These are phyloP conservation scores for Nasonovia ribisnigri DNA, from an alignment of 2,888 invertebrate species.

Conservation along the genomic window DNA sequence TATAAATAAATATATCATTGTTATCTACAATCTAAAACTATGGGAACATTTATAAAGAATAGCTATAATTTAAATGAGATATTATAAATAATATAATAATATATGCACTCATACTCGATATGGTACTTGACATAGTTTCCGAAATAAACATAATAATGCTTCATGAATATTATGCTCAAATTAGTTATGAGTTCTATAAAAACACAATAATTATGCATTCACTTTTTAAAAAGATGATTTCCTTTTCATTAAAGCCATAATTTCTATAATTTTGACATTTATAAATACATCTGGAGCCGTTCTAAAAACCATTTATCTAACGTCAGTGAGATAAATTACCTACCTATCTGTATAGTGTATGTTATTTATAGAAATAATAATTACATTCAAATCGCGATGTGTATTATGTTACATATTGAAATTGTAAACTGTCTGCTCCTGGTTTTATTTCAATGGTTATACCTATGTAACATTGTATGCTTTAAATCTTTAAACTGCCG, in stretches of 20 bases:
- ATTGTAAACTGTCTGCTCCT: background rate
- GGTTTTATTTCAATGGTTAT: background rate
- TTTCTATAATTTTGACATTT: background rate
- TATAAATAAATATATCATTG: conserved; percentile 3
- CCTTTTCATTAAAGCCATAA: background rate
- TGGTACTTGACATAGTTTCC: conserved; percentile 40
- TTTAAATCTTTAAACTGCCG: background rate
- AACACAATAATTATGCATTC: background rate
- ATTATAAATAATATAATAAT: conserved; percentile 8
- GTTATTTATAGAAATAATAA: background rate
- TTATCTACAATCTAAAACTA: background rate
- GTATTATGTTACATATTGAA: background rate
- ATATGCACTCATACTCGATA: background rate
- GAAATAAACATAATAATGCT: background rate
- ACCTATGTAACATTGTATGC: background rate
- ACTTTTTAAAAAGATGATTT: conserved; percentile 18
- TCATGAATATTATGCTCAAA: conserved; percentile 20
- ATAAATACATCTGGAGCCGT: background rate
- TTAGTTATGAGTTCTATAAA: background rate
- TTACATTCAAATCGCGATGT: background rate
- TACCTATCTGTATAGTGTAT: no score
- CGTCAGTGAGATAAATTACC: background rate
- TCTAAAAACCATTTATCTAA: background rate
- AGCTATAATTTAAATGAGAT: background rate
- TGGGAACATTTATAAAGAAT: background rate